Conservation (phyloP, 2,113 vertebrate genomes). For the Labeo catla region DNA sequence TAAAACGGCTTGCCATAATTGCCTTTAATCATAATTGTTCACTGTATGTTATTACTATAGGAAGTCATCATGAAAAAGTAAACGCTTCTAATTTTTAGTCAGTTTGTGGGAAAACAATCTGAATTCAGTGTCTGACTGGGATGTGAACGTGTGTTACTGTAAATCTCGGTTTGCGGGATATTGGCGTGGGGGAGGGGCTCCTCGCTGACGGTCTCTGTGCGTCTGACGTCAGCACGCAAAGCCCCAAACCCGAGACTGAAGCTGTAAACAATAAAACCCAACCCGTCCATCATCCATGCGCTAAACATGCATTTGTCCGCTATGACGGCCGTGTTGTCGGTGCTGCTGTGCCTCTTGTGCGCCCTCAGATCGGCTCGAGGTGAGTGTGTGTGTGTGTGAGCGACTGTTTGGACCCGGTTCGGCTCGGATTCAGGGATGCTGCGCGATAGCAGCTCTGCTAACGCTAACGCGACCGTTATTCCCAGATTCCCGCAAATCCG, state of each 20-base stretch:
- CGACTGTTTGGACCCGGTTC: constrained; percentile 32
- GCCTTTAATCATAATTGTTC: too few relatives aligned
- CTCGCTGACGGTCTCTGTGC: constrained; percentile 42
- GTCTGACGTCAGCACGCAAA: constrained; percentile 75
- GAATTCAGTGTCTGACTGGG: too few relatives aligned
- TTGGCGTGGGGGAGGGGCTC: constrained; percentile 23
- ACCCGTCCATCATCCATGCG: constrained; percentile 74
- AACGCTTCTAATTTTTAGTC: too few relatives aligned
- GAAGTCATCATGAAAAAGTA: too few relatives aligned
- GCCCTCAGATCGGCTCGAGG: constrained; percentile 68
- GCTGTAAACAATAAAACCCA: constrained; percentile 81
- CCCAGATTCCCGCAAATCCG: neutral
- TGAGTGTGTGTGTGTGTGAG: constrained; percentile 63
- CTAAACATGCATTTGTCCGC: constrained; percentile 75
- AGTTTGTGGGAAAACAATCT: too few relatives aligned
- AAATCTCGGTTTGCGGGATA: neutral
- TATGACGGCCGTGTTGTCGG: constrained; percentile 63
- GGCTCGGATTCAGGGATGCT: constrained; percentile 55
- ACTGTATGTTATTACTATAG: too few relatives aligned
- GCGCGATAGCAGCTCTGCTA: constrained; percentile 51
- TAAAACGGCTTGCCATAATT: too few relatives aligned
- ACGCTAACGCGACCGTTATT: constrained; percentile 59
- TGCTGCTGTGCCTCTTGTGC: constrained; percentile 68
- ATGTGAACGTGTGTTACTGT: neutral
- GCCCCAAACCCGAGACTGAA: constrained; percentile 63